A percentile compares a stretch with the other conserved stretches of the same genome.
phyloP scores from a whole-genome alignment of 2,113 vertebrate species.

The Eulemur rufifrons region DNA sequence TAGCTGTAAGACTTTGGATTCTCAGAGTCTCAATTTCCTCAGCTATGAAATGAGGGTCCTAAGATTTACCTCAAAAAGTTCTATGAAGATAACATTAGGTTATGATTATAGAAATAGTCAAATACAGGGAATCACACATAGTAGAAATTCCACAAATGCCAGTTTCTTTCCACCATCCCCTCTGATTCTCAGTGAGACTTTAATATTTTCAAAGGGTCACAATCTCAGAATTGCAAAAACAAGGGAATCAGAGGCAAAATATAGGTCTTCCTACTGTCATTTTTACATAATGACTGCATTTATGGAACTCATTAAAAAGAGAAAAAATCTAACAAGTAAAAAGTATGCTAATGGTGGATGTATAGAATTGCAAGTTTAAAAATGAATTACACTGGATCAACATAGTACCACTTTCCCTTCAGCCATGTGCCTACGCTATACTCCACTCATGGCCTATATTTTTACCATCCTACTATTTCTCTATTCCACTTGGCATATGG shows the following conservation, averaged over 20 bases:
- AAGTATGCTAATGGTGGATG: neutral
- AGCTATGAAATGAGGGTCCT: neutral
- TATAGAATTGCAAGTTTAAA: neutral
- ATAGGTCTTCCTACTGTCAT: neutral
- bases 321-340: neutral
- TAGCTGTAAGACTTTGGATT: neutral
- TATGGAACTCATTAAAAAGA: neutral
- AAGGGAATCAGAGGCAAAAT: neutral
- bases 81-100: neutral
- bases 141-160: conserved; percentile 11
- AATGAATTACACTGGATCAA: neutral
- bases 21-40: neutral
- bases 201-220: neutral
- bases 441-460: neutral
- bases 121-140: neutral
- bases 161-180: neutral
- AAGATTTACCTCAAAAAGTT: neutral
- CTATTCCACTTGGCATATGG: neutral
- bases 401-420: neutral
- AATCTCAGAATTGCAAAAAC: neutral
- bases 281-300: neutral
- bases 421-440: no score
- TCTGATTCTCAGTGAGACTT: neutral
- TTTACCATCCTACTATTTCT: neutral
- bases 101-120: neutral